Evolutionary conservation across 2,797 vertebrate species (phyloP).

Genomic region (Pampus argenteus): DNA sequence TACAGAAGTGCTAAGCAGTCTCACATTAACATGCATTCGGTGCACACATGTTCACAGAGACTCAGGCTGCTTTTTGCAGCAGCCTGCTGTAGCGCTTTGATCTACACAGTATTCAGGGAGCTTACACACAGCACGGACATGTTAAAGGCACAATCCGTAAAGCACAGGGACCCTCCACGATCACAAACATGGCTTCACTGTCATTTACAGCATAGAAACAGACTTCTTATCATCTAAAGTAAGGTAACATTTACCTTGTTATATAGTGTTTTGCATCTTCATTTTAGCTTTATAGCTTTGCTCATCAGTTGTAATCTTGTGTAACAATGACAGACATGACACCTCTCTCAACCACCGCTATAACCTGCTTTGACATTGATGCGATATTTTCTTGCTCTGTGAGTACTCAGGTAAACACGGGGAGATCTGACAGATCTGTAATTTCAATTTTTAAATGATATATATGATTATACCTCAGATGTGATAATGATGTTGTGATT

Average conservation of each 20-base stretch:
- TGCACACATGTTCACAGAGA: slow-evolving; percentile 25
- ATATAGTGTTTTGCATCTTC: no score
- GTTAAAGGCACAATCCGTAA: slow-evolving; percentile 6
- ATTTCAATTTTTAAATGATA: background rate
- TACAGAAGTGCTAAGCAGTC: slow-evolving; percentile 6
- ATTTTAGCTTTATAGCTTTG: background rate
- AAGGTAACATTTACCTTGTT: no score
- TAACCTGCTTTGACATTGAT: background rate
- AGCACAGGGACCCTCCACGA: background rate
- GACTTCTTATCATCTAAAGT: no score
- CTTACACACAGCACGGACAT: background rate
- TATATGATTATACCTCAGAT: background rate
- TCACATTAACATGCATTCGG: slow-evolving; percentile 32
- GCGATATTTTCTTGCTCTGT: background rate
- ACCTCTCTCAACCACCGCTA: background rate
- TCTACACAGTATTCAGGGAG: slow-evolving; percentile 5
- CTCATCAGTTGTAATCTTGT: no score
- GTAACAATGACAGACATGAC: no score
- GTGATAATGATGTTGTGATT: background rate
- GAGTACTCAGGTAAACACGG: background rate
- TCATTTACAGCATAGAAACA: no score
- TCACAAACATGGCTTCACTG: no score
- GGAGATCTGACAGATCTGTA: background rate
- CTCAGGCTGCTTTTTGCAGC: background rate
- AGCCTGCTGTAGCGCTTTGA: slow-evolving; percentile 32